Percentiles rank a stretch among this genome's conserved stretches.
These are phyloP conservation scores for Cydia strobilella DNA, from an alignment of 1,140 invertebrate species.

Conservation along the genomic window DNA sequence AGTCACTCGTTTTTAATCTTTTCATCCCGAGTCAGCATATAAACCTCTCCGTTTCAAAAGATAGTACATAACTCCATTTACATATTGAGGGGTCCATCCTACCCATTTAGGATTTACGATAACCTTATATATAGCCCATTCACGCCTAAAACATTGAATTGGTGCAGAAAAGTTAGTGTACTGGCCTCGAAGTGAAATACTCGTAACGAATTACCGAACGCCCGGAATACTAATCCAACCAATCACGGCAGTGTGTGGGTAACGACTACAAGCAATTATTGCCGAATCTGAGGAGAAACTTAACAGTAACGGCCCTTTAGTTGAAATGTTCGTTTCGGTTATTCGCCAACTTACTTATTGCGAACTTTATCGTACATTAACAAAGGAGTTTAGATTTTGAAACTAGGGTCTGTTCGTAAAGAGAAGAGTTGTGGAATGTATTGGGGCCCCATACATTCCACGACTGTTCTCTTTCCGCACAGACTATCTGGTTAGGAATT, in stretches of 20 bases:
- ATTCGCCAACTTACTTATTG: neutral
- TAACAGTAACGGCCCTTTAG: conserved; percentile 28
- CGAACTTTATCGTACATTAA: neutral
- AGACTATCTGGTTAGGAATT: no score
- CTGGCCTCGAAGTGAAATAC: conserved; percentile 25
- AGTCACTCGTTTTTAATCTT: no score
- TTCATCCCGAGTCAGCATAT: no score
- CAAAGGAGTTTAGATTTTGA: no score
- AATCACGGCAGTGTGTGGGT: conserved; percentile 39
- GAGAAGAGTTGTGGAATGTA: no score
- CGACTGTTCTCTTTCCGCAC: no score
- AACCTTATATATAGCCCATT: neutral
- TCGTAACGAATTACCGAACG: conserved; percentile 35
- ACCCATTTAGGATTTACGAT: neutral
- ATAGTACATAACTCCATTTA: no score
- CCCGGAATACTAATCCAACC: conserved; percentile 42
- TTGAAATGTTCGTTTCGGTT: conserved; percentile 21
- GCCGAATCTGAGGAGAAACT: conserved; percentile 33
- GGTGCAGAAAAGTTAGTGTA: conserved; percentile 23
- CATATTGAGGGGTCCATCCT: neutral
- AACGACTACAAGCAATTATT: conserved; percentile 38
- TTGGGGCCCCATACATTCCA: no score
- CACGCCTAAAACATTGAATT: neutral
- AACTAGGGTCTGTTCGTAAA: no score
- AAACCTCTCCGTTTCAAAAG: no score